These are phyloP conservation scores for Australoheros scitulus DNA, from an alignment of 2,113 vertebrate species.

Conservation along the genomic window DNA sequence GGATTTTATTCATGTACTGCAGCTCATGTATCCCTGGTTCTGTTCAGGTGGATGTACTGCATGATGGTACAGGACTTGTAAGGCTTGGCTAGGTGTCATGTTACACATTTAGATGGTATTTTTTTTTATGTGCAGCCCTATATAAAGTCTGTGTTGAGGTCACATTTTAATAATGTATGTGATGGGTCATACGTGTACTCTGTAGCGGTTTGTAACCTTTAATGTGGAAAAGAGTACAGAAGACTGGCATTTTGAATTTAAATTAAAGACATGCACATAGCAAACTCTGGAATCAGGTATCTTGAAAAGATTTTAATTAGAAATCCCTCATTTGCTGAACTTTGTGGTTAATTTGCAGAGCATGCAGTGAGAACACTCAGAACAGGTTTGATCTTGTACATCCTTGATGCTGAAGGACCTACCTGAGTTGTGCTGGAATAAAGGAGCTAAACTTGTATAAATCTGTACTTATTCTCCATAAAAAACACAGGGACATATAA, in stretches of 20 bases:
- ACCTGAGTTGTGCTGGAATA: not conserved
- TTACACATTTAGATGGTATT: not conserved
- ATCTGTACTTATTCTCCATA: not conserved
- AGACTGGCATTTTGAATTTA: not conserved
- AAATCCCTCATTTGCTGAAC: too few species aligned
- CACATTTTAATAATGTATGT: not conserved
- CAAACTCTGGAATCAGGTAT: not conserved
- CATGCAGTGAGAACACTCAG: not conserved
- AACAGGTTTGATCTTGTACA: not conserved
- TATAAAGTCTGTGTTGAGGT: not conserved
- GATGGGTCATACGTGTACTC: not conserved
- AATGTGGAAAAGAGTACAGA: not conserved
- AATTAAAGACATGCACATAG: too few species aligned
- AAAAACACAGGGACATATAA: not conserved
- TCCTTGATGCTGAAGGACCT: not conserved
- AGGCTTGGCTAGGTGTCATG: not conserved
- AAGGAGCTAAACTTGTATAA: not conserved
- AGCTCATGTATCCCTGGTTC: not conserved
- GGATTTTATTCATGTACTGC: not conserved
- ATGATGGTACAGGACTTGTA: not conserved
- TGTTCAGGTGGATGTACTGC: not conserved
- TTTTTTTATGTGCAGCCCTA: not conserved
- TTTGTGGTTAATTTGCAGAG: not conserved
- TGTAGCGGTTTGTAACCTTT: not conserved
- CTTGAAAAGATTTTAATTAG: too few species aligned